A percentile compares a stretch with the other conserved stretches of the same genome.
These are phyloP conservation scores for Petrophora chlorosata DNA, from an alignment of 2,888 invertebrate species.

Conservation along the genomic window DNA sequence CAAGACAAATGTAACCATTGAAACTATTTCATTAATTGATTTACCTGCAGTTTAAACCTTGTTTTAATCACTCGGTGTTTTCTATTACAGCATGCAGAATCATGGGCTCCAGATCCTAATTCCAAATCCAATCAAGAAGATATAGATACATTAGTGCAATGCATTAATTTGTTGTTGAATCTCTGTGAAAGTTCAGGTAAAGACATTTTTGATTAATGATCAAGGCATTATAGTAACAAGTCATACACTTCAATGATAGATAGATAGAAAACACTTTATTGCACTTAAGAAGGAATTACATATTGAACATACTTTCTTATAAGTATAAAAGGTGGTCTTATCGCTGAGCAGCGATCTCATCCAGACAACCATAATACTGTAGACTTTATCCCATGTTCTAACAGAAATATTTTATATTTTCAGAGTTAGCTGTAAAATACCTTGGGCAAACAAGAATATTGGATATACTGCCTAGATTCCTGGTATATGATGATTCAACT, in stretches of 20 bases:
- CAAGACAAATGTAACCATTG: not conserved
- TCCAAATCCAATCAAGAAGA: conserved; percentile 80
- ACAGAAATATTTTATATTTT: conserved; percentile 37
- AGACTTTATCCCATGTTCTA: not conserved
- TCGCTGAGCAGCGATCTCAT: too few relatives aligned
- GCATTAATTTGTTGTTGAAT: conserved; percentile 87
- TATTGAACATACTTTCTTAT: too few relatives aligned
- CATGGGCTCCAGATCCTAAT: conserved; percentile 76
- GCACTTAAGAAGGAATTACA: too few relatives aligned
- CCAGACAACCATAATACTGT: too few relatives aligned
- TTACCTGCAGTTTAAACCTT: too few relatives aligned
- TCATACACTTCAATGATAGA: too few relatives aligned
- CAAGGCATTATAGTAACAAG: too few relatives aligned
- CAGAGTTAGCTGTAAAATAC: conserved; percentile 85
- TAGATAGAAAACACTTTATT: too few relatives aligned
- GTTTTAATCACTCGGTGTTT: too few relatives aligned
- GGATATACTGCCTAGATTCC: conserved; percentile 83
- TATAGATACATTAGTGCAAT: conserved; percentile 87
- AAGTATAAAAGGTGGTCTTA: too few relatives aligned
- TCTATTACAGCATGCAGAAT: conserved; percentile 65
- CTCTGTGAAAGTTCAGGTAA: conserved; percentile 87
- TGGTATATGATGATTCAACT: conserved; percentile 72
- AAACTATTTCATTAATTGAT: too few relatives aligned
- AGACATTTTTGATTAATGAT: not conserved
- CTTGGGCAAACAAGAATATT: conserved; percentile 86